Base-by-base conservation (phyloP, 2,888 invertebrate species). In the Himalopsyche kuldschensis region DNA sequence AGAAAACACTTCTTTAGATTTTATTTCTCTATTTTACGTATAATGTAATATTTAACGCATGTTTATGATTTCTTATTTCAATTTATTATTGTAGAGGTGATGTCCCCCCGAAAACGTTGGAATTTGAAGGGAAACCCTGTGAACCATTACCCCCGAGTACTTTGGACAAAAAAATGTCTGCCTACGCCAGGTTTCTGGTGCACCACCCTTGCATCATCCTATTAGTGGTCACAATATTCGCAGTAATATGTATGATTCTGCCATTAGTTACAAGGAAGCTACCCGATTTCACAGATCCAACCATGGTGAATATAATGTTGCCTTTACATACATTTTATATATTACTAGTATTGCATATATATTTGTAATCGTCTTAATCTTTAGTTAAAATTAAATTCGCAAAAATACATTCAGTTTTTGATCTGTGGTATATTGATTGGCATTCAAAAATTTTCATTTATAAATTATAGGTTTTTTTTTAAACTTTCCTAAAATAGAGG, bases 271-370 rank as follows among this genome's bases (percentile, higher is more conserved):
- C 93, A 30, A 93, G 93, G 87, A 92, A 93, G 79, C 90, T 94
- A 81, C 97, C 97, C 48, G 95, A 95, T 89, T 98, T 98, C 90
- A 94, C 95, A 86, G 97, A 98, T 90, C 98, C 98, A 31, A 94
- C 96, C 88, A 90, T 95, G 92, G 96, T 96, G 90, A 92, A 91
- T 89, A 84, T 11, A 10, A 79, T 47, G 41, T 55, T 20, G 6
- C 41, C 15, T 41, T 41, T 41, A 11, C 41, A 15, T n/a, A n/a
- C n/a, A n/a, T n/a, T 41, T 41, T 8, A 35, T 35, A 35, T n/a
- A 35, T 35, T 35, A 35, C 1, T 35, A 8, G 8, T 6, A 35
- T 35, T 35, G 4, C 35, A 35, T 35, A 35, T 35, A 8, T 1
- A 35, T 4, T n/a, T n/a, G n/a, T n/a, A n/a, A n/a, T n/a, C n/a